A percentile compares a stretch with the other conserved stretches of the same genome.
Conservation (phyloP, 2,888 invertebrate genomes). For the Hydropsyche betteni region DNA sequence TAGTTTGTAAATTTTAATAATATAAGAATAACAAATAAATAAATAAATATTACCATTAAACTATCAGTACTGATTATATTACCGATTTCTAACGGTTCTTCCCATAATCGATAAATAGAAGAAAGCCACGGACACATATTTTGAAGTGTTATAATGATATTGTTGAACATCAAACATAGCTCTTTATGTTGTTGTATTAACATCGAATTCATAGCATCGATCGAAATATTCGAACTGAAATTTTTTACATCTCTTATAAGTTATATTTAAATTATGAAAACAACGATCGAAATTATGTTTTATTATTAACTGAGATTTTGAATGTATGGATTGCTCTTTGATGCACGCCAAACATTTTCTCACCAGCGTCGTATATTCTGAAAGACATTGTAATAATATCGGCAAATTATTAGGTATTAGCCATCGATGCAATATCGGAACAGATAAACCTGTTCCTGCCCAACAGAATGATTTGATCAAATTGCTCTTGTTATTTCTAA, state of each 20-base stretch:
- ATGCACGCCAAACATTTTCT: slow-evolving; percentile 61
- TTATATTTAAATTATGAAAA: slow-evolving; percentile 21
- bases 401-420: slow-evolving; percentile 53
- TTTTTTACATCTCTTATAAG: not conserved
- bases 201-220: slow-evolving; percentile 37
- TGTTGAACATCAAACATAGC: slow-evolving; percentile 20
- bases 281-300: not conserved
- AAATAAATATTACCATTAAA: slow-evolving; percentile 55
- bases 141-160: slow-evolving; percentile 9
- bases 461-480: slow-evolving; percentile 54
- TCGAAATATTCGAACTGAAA: slow-evolving; percentile 37
- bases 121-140: slow-evolving; percentile 31
- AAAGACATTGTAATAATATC: slow-evolving; percentile 56
- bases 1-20: not conserved
- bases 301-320: slow-evolving; percentile 52
- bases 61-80: slow-evolving; percentile 48
- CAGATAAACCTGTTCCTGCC: slow-evolving; percentile 54
- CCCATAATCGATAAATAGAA: slow-evolving; percentile 4
- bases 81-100: slow-evolving; percentile 27
- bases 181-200: slow-evolving; percentile 39
- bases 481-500: slow-evolving; percentile 35
- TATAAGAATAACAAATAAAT: not conserved
- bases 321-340: slow-evolving; percentile 59
- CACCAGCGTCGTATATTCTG: slow-evolving; percentile 59
- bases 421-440: slow-evolving; percentile 55